Evolutionary conservation across 2,888 invertebrate genomes (phyloP).

Genomic region (Trichopria drosophilae): DNA sequence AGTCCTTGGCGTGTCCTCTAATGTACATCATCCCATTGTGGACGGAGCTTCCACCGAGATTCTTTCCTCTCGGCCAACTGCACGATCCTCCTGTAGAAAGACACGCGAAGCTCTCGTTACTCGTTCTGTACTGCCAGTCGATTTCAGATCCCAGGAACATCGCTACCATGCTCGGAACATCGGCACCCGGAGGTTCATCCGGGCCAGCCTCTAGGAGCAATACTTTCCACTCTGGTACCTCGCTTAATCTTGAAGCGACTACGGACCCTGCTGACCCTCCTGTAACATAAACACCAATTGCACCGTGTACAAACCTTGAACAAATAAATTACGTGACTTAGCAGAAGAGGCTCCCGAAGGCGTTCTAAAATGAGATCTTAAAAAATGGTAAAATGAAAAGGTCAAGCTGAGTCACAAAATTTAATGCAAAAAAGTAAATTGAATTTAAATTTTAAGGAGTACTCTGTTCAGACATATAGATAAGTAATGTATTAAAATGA

Average conservation of each 20-base stretch:
- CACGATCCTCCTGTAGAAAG: constrained; percentile 60
- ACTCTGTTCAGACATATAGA: too few relatives aligned
- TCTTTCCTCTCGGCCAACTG: constrained; percentile 73
- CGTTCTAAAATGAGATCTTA: background rate
- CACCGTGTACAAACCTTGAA: background rate
- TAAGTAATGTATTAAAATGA: too few relatives aligned
- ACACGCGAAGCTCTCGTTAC: constrained; percentile 67
- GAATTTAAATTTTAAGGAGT: too few relatives aligned
- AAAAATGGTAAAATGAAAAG: background rate
- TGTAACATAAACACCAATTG: constrained; percentile 25
- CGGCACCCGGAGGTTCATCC: constrained; percentile 68
- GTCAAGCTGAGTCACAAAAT: too few relatives aligned
- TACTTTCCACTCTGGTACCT: constrained; percentile 70
- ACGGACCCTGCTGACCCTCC: constrained; percentile 69
- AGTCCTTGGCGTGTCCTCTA: constrained; percentile 75
- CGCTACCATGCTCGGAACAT: constrained; percentile 71
- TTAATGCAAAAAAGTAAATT: too few relatives aligned
- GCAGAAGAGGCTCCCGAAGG: too few relatives aligned
- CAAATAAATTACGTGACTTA: background rate
- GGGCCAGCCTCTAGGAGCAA: constrained; percentile 72
- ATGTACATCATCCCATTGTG: constrained; percentile 86
- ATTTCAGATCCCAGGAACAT: constrained; percentile 66
- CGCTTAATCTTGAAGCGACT: constrained; percentile 68
- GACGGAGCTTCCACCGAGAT: constrained; percentile 71
- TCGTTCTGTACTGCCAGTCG: constrained; percentile 72